Conservation (phyloP, 1,140 invertebrate genomes). For the Drosophila athabasca region DNA sequence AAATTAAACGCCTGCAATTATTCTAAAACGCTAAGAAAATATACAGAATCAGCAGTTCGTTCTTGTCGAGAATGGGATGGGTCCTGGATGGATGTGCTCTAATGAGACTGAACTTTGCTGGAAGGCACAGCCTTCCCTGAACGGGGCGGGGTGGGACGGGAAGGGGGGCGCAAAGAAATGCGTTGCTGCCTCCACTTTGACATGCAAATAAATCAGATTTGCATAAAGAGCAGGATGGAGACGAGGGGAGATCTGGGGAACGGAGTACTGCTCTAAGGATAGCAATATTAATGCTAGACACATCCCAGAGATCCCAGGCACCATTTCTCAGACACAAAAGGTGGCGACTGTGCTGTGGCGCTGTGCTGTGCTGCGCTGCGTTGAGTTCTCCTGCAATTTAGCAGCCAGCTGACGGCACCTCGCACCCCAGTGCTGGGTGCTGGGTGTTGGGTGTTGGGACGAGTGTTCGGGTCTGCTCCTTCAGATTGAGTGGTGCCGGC, state of each 20-base stretch:
- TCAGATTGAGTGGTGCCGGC: conserved; percentile 40
- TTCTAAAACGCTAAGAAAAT: conserved; percentile 73
- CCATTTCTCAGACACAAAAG: conserved; percentile 56
- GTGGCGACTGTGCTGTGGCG: conserved; percentile 23
- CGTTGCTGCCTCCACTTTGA: conserved; percentile 65
- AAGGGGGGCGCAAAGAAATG: conserved; percentile 31
- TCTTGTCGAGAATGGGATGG: not conserved
- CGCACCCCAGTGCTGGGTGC: too few species aligned
- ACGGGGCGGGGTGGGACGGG: too few species aligned
- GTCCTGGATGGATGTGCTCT: conserved; percentile 8
- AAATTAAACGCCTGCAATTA: conserved; percentile 82
- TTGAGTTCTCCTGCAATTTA: conserved; percentile 41
- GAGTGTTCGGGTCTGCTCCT: conserved; percentile 15
- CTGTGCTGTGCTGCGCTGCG: conserved; percentile 37
- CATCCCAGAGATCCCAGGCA: conserved; percentile 16
- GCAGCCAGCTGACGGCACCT: conserved; percentile 9
- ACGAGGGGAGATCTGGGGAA: not conserved
- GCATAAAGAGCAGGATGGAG: conserved; percentile 57
- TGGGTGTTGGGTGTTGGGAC: too few species aligned
- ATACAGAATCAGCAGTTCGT: conserved; percentile 51
- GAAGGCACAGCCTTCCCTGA: conserved; percentile 5
- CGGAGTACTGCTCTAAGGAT: conserved; percentile 12
- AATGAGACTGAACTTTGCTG: conserved; percentile 70
- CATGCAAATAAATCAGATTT: conserved; percentile 83
- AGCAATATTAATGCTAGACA: conserved; percentile 45